Evolutionary conservation across 2,113 vertebrate genomes (phyloP), one percentile per base, ranked within the genome.

Genomic region (Columbina picui): DNA sequence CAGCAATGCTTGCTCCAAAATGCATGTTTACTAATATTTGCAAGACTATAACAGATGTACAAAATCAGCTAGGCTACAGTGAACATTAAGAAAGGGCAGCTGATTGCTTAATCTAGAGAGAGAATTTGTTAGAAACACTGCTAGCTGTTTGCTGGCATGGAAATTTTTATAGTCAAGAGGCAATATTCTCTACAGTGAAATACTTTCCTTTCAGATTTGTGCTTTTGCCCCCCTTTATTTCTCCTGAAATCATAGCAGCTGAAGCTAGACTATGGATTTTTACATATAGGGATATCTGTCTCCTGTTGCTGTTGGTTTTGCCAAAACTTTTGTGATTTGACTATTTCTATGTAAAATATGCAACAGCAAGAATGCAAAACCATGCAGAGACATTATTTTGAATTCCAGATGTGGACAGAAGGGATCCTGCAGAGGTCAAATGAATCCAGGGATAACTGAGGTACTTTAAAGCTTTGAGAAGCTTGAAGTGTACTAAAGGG

Each of bases 11-110:
- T 57, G 45, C 79, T 90, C 80, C 86, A 86, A 93, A 68, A 89
- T 56, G 32, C 56, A 82, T 95, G 73, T 96, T 96, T 96, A 96
- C 92, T 95, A 95, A 93, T 95, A 96, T 93, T 95, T 94, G 86
- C 83, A 90, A 90, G 83, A 93, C 68, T 95, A 84, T 82, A 94
- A 89, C 90, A 97, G 92, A 96, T 96, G 93, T 84, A 95, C 73
- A 89, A 92, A 95, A 95, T 84, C 85, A 96, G 90, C 73, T 49
- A 89, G 90, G 90, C 73, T 94, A 81, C 92, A 95, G 69, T 60
- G 83, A 95, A 92, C 83, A 61, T 90, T 93, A 92, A 90, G 88
- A 95, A 96, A 95, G 93, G 86, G 65, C 93, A 92, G 27, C 65
- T 93, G 92, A 96, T 65, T 89, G 80, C 92, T 95, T 94, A 63